Evolutionary conservation across 2,113 vertebrate genomes (phyloP).

Genomic region (Pluvialis apricaria): DNA sequence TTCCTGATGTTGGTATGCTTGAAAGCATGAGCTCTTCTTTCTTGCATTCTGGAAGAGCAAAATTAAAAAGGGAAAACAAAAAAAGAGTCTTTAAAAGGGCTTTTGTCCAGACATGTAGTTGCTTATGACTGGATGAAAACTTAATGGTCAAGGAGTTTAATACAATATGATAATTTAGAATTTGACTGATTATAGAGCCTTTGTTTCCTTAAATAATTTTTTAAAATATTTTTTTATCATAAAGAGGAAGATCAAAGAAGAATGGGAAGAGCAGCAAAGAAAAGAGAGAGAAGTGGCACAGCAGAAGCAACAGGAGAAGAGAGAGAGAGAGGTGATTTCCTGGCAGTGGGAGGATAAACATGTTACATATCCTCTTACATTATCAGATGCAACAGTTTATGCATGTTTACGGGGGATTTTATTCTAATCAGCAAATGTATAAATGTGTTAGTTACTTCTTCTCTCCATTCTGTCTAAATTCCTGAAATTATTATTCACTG

Average conservation of each 20-base stretch:
- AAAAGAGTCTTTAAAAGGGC: neutral
- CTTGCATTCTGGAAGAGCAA: neutral
- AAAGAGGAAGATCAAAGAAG: constrained; percentile 90
- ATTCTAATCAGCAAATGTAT: neutral
- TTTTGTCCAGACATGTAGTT: neutral
- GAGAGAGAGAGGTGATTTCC: constrained; percentile 95
- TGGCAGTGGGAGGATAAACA: constrained; percentile 82
- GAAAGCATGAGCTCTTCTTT: neutral
- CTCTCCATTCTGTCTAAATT: neutral
- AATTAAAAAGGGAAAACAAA: neutral
- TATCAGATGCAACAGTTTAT: neutral
- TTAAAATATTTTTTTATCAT: neutral
- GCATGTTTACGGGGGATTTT: neutral
- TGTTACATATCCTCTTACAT: constrained; percentile 80
- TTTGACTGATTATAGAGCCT: neutral
- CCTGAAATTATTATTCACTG: neutral
- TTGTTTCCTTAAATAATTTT: neutral
- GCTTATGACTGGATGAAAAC: neutral
- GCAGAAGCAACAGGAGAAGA: constrained; percentile 87
- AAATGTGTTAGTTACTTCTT: neutral
- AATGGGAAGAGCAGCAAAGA: constrained; percentile 92
- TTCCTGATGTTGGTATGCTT: neutral
- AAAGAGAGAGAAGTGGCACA: constrained; percentile 84
- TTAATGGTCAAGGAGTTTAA: neutral
- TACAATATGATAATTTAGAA: neutral